Percentiles rank a stretch among this genome's conserved stretches.
These are phyloP conservation scores for Cyprinodon diabolis DNA, from an alignment of 2,797 vertebrate species.

Conservation along the genomic window DNA sequence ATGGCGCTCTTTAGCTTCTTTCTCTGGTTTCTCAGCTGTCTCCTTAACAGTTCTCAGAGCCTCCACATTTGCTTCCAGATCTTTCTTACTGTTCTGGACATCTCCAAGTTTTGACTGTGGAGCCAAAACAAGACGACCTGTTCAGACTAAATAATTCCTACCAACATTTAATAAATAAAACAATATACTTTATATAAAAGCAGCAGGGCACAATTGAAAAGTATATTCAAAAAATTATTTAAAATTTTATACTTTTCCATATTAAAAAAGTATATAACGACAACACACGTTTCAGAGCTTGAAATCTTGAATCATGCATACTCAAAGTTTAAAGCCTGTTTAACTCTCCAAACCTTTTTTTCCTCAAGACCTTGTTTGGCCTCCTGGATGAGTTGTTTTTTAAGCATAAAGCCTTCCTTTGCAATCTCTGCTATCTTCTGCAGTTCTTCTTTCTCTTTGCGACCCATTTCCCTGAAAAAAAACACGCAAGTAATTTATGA, in stretches of 20 bases:
- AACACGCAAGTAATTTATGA: neutral
- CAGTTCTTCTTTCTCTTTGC: constrained; percentile 85
- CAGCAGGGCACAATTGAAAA: too few relatives aligned
- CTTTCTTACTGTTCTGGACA: constrained; percentile 79
- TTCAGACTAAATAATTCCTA: neutral
- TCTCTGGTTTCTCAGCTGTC: constrained; percentile 86
- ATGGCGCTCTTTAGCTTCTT: constrained; percentile 89
- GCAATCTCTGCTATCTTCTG: constrained; percentile 88
- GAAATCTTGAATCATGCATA: neutral
- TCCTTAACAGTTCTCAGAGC: constrained; percentile 84
- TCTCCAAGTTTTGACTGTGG: constrained; percentile 81
- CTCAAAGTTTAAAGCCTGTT: neutral
- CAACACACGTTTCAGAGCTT: neutral
- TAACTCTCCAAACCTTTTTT: constrained; percentile 81
- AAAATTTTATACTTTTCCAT: neutral
- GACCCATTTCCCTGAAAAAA: constrained; percentile 86
- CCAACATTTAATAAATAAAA: neutral
- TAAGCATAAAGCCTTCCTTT: constrained; percentile 88
- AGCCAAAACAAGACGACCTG: constrained; percentile 14
- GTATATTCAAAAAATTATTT: neutral
- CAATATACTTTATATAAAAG: neutral
- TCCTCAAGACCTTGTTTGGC: constrained; percentile 86
- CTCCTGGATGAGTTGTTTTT: constrained; percentile 88
- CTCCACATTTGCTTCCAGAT: constrained; percentile 84
- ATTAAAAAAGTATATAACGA: neutral